Conservation (phyloP, 2,113 vertebrate species). For the Chionomys nivalis region DNA sequence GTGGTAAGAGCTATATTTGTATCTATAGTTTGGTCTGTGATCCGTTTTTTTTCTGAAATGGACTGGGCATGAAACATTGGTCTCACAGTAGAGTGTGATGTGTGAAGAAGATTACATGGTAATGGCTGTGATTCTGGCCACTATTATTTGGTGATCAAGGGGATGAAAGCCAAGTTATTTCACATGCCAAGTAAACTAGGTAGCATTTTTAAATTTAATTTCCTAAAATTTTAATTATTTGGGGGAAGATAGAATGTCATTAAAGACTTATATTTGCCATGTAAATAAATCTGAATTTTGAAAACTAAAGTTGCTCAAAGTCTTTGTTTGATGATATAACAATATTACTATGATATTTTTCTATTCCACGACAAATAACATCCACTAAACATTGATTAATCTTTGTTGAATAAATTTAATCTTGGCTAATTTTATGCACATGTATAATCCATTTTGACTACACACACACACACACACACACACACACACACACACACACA, state of each 20-base stretch:
- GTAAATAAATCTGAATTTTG: not conserved
- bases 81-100: not conserved
- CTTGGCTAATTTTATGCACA: not conserved
- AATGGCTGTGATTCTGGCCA: not conserved
- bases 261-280: not conserved
- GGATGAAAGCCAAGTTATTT: not conserved
- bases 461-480: not conserved
- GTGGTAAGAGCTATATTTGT: not conserved
- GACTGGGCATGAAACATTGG: not conserved
- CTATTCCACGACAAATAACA: not conserved
- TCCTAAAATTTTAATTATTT: not conserved
- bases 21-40: not conserved
- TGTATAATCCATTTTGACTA: not conserved
- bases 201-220: not conserved
- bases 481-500: not conserved
- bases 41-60: not conserved
- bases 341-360: not conserved
- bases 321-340: not conserved
- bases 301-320: not conserved
- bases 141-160: not conserved
- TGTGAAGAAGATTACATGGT: not conserved
- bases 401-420: not conserved
- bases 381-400: not conserved
- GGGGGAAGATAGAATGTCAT: accelerated
- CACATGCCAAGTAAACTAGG: not conserved